Evolutionary conservation across 2,113 vertebrate species (phyloP).

Genomic region (Cacatua alba): DNA sequence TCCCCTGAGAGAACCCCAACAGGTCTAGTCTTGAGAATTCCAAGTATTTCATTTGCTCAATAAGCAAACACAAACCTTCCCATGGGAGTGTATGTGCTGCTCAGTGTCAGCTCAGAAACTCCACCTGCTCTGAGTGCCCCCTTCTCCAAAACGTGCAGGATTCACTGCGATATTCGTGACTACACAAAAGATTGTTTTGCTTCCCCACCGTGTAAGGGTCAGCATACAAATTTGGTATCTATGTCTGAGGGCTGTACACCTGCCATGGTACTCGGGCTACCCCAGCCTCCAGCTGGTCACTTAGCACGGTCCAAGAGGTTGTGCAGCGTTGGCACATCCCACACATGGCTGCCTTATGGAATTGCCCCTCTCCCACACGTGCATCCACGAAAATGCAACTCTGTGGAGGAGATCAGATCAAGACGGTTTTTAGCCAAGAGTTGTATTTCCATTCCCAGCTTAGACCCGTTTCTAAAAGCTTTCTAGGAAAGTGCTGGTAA

Average conservation of each 20-base stretch:
- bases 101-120: rapidly evolving
- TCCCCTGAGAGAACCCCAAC: not conserved
- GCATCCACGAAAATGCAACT: not conserved
- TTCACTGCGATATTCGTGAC: not conserved
- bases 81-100: rapidly evolving
- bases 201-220: rapidly evolving
- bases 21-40: not conserved
- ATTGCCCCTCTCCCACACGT: rapidly evolving
- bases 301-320: rapidly evolving
- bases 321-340: not conserved
- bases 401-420: not conserved
- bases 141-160: rapidly evolving
- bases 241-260: not conserved
- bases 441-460: not conserved
- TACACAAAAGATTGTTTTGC: not conserved
- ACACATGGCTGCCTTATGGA: rapidly evolving
- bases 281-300: not conserved
- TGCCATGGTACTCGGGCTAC: not conserved
- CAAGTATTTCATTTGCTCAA: not conserved
- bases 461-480: not conserved
- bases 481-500: not conserved
- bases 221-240: not conserved
- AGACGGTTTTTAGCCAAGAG: not conserved
- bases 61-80: not conserved
- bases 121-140: not conserved